A percentile compares a stretch with the other conserved stretches of the same genome.
These are phyloP conservation scores for Lepidurus packardi DNA, from an alignment of 1,140 invertebrate species.

Conservation along the genomic window DNA sequence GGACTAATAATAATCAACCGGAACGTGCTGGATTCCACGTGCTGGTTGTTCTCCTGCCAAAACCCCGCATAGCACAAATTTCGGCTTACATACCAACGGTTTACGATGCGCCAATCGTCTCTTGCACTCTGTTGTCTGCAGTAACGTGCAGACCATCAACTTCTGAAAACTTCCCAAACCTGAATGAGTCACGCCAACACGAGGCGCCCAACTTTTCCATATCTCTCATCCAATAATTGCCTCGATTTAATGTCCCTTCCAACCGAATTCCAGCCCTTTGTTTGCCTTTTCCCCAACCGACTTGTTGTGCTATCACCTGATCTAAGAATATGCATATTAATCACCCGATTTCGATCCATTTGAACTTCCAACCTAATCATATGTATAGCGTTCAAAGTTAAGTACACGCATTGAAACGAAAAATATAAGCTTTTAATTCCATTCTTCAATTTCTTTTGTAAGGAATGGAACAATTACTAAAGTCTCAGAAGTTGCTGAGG, in stretches of 20 bases:
- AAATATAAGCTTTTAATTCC: too few relatives aligned
- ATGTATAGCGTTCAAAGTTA: too few relatives aligned
- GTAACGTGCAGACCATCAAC: neutral
- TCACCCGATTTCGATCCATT: too few relatives aligned
- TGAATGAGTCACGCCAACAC: constrained; percentile 1
- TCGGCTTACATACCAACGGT: neutral
- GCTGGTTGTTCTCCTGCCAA: neutral
- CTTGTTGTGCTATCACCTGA: neutral
- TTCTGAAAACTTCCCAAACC: neutral
- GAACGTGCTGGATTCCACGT: constrained; percentile 1
- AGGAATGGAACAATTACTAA: too few relatives aligned
- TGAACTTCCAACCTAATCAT: too few relatives aligned
- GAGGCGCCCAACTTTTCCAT: neutral
- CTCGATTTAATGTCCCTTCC: neutral
- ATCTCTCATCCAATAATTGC: neutral
- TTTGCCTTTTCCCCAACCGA: neutral
- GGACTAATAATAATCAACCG: constrained; percentile 19
- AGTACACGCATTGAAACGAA: too few relatives aligned
- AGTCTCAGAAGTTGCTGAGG: too few relatives aligned
- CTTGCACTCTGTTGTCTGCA: neutral
- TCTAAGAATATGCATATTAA: neutral
- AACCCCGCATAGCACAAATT: neutral
- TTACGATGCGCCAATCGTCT: constrained; percentile 17
- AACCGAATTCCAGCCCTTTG: neutral
- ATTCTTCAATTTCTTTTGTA: too few relatives aligned